These are phyloP conservation scores for Silurus glanis DNA, from an alignment of 2,113 vertebrate genomes.

Conservation along the genomic window DNA sequence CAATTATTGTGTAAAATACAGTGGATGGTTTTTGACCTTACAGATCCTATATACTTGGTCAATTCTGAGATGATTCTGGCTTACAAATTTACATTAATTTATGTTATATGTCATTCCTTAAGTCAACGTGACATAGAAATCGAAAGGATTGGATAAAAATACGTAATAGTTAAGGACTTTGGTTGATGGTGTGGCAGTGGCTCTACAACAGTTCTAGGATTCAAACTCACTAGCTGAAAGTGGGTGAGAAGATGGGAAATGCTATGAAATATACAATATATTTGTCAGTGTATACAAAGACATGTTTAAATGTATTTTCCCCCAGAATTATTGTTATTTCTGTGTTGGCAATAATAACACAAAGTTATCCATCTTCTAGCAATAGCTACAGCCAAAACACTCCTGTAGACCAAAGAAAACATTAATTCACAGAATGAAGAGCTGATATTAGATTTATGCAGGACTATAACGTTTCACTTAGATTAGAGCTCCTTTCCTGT, in stretches of 20 bases:
- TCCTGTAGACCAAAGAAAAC: slow-evolving; percentile 35
- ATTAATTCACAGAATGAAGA: slow-evolving; percentile 50
- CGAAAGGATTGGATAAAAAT: background rate
- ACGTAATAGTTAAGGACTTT: background rate
- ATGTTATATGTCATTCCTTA: background rate
- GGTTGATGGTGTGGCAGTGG: background rate
- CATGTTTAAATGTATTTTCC: background rate
- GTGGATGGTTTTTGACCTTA: background rate
- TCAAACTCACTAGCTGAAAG: background rate
- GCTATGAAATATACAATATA: background rate
- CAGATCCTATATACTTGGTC: background rate
- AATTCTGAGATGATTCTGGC: background rate
- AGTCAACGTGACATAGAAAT: background rate
- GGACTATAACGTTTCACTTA: background rate
- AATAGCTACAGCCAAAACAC: slow-evolving; percentile 48
- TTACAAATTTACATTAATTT: background rate
- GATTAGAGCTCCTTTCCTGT: background rate
- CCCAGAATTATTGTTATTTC: background rate
- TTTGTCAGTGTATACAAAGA: background rate
- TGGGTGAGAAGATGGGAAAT: background rate
- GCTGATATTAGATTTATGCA: slow-evolving; percentile 11
- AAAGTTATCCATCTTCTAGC: background rate
- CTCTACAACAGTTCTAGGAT: background rate
- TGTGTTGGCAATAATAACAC: background rate
- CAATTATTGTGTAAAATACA: background rate